Percentiles rank a stretch among this genome's conserved stretches.
phyloP scores from a whole-genome alignment of 1,140 invertebrate species.

The Solenopsis fugax region DNA sequence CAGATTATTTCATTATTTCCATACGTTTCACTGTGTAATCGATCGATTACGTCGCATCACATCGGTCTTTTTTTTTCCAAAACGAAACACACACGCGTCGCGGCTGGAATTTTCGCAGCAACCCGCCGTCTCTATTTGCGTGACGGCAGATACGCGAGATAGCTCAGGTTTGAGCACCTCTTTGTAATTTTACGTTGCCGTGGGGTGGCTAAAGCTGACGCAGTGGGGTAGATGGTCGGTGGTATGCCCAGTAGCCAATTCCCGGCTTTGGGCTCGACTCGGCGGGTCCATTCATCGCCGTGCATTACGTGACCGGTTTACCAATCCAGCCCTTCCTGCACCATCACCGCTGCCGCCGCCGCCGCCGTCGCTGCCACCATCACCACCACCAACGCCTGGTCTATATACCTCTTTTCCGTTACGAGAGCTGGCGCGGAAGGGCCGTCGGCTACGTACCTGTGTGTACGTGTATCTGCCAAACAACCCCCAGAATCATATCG shows the following conservation, averaged over 20 bases:
- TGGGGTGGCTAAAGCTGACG: conserved; percentile 83
- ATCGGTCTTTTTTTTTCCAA: background rate
- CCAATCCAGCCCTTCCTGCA: conserved; percentile 83
- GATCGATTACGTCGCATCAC: conserved; percentile 31
- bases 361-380: background rate
- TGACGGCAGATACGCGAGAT: conserved; percentile 58
- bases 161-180: conserved; percentile 82
- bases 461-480: conserved; percentile 77
- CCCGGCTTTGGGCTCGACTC: conserved; percentile 85
- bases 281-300: conserved; percentile 87
- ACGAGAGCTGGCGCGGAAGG: conserved; percentile 34
- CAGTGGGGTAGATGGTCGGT: conserved; percentile 84
- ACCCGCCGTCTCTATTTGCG: conserved; percentile 50
- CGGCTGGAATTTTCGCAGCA: conserved; percentile 13
- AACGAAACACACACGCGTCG: background rate
- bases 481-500: conserved; percentile 82
- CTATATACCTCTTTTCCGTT: conserved; percentile 67
- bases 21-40: background rate
- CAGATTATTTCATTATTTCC: background rate
- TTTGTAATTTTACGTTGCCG: conserved; percentile 82
- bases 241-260: conserved; percentile 86
- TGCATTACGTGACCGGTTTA: conserved; percentile 86
- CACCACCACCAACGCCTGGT: conserved; percentile 35
- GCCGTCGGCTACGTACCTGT: conserved; percentile 60
- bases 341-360: conserved; percentile 61